Base-by-base conservation (phyloP, 1,140 invertebrate genomes). In the Doryteuthis pealeii region DNA sequence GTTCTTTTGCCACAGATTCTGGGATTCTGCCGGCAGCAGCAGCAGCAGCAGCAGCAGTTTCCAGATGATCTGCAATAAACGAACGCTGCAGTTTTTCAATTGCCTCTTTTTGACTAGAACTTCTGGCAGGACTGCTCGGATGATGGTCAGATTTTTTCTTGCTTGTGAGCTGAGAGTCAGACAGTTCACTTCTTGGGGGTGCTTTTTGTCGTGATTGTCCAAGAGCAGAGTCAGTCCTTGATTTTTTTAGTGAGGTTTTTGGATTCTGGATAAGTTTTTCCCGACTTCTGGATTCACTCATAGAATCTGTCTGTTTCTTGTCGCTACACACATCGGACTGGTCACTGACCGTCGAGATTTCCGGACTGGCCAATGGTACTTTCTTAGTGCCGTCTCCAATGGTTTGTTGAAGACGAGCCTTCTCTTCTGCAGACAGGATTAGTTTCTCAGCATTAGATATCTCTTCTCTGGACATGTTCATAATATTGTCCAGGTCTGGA, bases 401-500 rank as follows among this genome's bases (percentile, higher is more conserved):
- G 3, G 35, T 40, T 18, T 62, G 54, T 22, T 8, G 54, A 62
- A 22, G 1, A 28, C 22, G 22, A 62, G 22, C 54, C 6, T n/a
- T 6, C 18, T 62, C 6, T 1, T 62, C 54, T 62, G 5, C 54
- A n/a, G 54, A 22, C 26, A 62, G 26, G 1, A 62, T 62, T n/a
- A 62, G 18, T 28, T 62, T 62, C 26, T 62, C 54, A 62, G 54
- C 54, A 62, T 62, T 8, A n/a, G 18, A 22, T 28, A 62, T 22
- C 54, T 62, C 54, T 62, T 62, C 54, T 62, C 26, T 62, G 18
- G 54, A 62, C 54, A 62, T 62, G 26, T 62, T 62, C 54, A 62
- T 2, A 18, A 62, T 62, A 22, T 18, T 62, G 18, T 62, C 54
- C 26, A 62, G 26, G 18, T 62, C 54, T n/a, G 54, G 22, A 62